Evolutionary conservation across 2,113 vertebrate species (phyloP), one percentile per base, ranked within the genome.

Genomic region (Ochotona princeps): DNA sequence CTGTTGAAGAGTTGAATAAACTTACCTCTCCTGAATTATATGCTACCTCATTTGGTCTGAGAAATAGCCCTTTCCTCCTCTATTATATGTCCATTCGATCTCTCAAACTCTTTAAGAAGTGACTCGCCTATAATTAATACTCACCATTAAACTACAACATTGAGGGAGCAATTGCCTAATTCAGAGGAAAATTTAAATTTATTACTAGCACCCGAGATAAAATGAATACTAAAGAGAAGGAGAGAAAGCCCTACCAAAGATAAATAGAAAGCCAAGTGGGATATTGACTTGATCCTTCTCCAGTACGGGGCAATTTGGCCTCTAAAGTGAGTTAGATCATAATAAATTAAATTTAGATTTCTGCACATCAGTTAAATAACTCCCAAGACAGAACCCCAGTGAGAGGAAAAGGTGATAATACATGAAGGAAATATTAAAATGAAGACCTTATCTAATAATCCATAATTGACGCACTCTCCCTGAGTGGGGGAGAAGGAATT

Each of bases 311-410:
- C 98, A 98, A 98, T 98, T 98, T 98, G 97, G 97, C 96, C 97
- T 96, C 97, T 97, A 97, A 98, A 98, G 96, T 97, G 97, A 98
- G 98, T 98, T 98, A 98, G 97, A 98, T 98, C 96, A 97, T 98
- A 98, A 98, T 98, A 98, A 98, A 98, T 98, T 98, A 98, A 98
- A 98, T 98, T 98, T 98, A 98, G 97, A 98, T 98, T 98, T 98
- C 97, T 97, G 96, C 97, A 97, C 97, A 98, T 98, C 97, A 96
- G 97, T 98, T 98, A 98, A 98, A 97, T 97, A 98, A 98, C 97
- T 98, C 98, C 97, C 97, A 94, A 96, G 98, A 98, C 96, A 97
- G 96, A 97, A 97, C 97, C 97, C 92, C 97, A 93, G 92, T 93
- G 94, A 96, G 97, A 96, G 94, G 95, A 97, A 95, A 94, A 97